phyloP scores from a whole-genome alignment of 2,113 vertebrate species.

The Phyllopteryx taeniolatus region DNA sequence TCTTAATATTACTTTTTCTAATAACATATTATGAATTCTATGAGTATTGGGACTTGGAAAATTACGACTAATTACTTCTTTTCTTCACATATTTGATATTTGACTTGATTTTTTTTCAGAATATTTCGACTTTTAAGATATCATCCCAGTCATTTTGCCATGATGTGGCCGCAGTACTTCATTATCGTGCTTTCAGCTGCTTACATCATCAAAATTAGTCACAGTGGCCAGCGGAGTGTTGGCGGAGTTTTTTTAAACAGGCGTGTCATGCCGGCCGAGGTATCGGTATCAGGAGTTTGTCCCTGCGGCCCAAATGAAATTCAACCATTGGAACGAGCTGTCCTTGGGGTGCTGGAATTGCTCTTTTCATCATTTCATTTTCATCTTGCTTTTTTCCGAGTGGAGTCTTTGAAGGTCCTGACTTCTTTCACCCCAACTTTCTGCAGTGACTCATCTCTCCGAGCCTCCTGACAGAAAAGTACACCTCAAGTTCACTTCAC shows the following conservation, averaged over 20 bases:
- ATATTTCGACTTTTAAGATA: not conserved
- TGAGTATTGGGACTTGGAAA: too few species aligned
- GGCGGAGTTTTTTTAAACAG: constrained; percentile 28
- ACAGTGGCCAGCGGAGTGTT: not conserved
- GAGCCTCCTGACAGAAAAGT: constrained; percentile 39
- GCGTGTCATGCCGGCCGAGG: constrained; percentile 31
- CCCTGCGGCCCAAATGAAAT: constrained; percentile 8
- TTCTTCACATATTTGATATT: too few species aligned
- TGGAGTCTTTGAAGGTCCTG: constrained; percentile 48
- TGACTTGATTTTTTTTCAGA: too few species aligned
- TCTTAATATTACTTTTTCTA: too few species aligned
- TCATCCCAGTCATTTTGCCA: not conserved
- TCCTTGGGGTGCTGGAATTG: constrained; percentile 45
- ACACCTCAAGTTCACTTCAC: constrained; percentile 28
- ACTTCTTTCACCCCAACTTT: constrained; percentile 30
- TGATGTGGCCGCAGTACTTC: not conserved
- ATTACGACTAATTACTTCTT: too few species aligned
- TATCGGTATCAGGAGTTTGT: constrained; percentile 28
- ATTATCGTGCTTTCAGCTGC: not conserved
- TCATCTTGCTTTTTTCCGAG: constrained; percentile 13
- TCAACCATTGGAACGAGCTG: constrained; percentile 26
- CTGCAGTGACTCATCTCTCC: constrained; percentile 51
- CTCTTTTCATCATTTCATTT: constrained; percentile 19
- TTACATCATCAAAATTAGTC: not conserved
- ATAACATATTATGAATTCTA: too few species aligned